Percentiles rank a stretch among this genome's conserved stretches.
Conservation (phyloP, 2,113 vertebrate species). For the Saccopteryx bilineata region DNA sequence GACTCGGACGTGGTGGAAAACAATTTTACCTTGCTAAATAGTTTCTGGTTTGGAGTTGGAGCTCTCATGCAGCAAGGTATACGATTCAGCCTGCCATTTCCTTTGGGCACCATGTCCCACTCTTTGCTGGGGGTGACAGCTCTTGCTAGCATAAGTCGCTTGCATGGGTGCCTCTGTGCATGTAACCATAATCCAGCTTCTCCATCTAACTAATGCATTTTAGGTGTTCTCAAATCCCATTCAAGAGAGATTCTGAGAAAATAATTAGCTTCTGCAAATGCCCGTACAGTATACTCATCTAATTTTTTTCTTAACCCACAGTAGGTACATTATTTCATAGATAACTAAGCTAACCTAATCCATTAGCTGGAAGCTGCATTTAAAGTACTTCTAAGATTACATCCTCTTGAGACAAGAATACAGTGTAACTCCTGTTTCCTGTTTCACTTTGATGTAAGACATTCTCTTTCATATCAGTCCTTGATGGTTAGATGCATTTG, state of each 20-base stretch:
- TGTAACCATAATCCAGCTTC: conserved; percentile 93
- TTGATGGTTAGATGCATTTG: conserved; percentile 66
- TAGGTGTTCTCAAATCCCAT: conserved; percentile 81
- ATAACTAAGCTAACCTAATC: conserved; percentile 69
- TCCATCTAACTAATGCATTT: conserved; percentile 74
- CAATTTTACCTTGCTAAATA: conserved; percentile 99
- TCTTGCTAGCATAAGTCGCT: conserved; percentile 91
- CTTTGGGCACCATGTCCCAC: conserved; percentile 95
- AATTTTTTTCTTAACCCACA: conserved; percentile 78
- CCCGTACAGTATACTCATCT: conserved; percentile 55
- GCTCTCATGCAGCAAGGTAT: conserved; percentile 99
- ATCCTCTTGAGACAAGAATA: conserved; percentile 69
- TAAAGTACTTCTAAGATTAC: conserved; percentile 67
- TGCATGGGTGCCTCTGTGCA: conserved; percentile 99
- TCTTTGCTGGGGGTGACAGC: conserved; percentile 96
- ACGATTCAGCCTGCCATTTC: conserved; percentile 96
- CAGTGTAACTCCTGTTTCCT: conserved; percentile 61
- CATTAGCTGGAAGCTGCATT: conserved; percentile 68
- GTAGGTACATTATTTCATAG: conserved; percentile 75
- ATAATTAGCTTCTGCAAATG: conserved; percentile 72
- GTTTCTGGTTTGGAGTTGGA: conserved; percentile 99
- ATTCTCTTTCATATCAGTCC: conserved; percentile 58
- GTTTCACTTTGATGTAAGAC: conserved; percentile 78
- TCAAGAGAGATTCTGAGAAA: conserved; percentile 79
- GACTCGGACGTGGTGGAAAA: conserved; percentile 99